Base-by-base conservation (phyloP, 2,113 vertebrate genomes). In the Percina caprodes region DNA sequence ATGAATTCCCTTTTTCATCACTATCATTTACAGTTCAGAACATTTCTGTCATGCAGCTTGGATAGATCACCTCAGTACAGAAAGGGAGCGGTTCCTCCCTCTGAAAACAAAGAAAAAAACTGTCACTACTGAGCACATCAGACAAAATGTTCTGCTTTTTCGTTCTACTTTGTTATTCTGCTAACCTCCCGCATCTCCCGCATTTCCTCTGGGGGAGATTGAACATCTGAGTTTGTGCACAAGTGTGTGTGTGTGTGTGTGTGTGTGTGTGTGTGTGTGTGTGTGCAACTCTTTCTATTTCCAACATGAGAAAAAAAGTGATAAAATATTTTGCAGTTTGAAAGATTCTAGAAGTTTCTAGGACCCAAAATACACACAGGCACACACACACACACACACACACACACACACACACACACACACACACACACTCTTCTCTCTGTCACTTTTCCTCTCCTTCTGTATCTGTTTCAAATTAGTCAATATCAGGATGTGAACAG, bases 111-210 rank as follows among this genome's bases (percentile, higher is more conserved):
- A 75, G 19, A 42, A 42, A 56, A 71, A 72, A 80, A 74, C 81
- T 84, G 79, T 89, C 84, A 80, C 74, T 1, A 54, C 63, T 6
- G 26, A 85, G 75, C 55, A 80, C 82, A 82, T 86, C 77, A 83
- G 35, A 73, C 65, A 54, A 78, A 80, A 62, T 19, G n/a, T 80
- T 85, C 45, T 21, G 12, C 42, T 68, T 69, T 60, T 77, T 62
- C 39, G 62, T n/a, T 68, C 66, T 14, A 19, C 87, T 79, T 67
- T 80, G 63, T 68, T 83, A 33, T 85, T 80, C 78, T 54, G 48
- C 71, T 68, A 46, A 54, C 67, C 56, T 67, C 69, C 66, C 3
- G 11, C 33, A 1, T 54, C 54, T 33, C 18, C 18, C n/a, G n/a
- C n/a, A n/a, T 48, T 21, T 45, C 21, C 58, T 55, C 42, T 48